Conservation (phyloP, 2,113 vertebrate genomes). For the Pipa parva region DNA sequence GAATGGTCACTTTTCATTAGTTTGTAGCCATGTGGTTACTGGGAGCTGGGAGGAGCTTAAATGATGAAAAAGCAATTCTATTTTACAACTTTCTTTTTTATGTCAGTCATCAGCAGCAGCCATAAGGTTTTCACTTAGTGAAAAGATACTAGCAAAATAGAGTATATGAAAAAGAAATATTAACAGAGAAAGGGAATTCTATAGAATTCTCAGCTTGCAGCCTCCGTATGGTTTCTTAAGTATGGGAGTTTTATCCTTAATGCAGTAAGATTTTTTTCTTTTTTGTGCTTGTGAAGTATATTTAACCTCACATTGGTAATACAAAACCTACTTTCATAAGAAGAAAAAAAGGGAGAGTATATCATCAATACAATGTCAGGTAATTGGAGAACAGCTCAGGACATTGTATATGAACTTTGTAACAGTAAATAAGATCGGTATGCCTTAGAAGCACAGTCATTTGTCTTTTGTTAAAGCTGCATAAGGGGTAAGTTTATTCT, state of each 20-base stretch:
- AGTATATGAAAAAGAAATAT: not conserved
- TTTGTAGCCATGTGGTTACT: not conserved
- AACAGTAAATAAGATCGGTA: too few species aligned
- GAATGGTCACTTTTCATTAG: not conserved
- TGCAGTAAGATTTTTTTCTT: too few species aligned
- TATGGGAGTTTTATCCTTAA: not conserved
- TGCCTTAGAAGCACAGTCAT: too few species aligned
- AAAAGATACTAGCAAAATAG: not conserved
- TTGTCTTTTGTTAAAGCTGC: too few species aligned
- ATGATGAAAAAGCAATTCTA: not conserved
- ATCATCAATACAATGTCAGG: too few species aligned
- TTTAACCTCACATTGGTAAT: too few species aligned
- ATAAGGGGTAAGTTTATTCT: too few species aligned
- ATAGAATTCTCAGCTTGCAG: not conserved
- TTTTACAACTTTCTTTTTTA: constrained; percentile 7
- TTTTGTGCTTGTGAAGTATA: too few species aligned
- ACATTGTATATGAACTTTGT: too few species aligned
- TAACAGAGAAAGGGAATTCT: not conserved
- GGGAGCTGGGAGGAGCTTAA: not conserved
- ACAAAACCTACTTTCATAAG: too few species aligned
- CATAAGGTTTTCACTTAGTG: not conserved
- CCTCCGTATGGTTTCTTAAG: not conserved
- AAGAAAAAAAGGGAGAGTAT: too few species aligned
- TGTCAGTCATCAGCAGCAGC: not conserved
- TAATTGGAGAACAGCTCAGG: too few species aligned